Base-by-base conservation (phyloP, 2,797 vertebrate genomes). In the Furcifer pardalis region DNA sequence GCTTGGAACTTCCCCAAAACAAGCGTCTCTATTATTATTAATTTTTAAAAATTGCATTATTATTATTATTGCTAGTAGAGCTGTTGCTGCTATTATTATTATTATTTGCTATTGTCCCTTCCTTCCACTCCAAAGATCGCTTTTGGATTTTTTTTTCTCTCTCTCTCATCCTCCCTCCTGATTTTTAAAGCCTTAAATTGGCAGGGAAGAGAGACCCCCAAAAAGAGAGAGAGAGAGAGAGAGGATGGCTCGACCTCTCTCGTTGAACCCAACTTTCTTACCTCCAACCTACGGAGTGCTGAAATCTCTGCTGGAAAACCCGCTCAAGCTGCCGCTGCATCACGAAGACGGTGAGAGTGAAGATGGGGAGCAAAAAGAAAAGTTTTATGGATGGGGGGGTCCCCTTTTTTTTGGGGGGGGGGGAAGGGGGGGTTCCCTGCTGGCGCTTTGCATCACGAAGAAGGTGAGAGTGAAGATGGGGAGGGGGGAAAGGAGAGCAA, bases 281-380 rank as follows among this genome's bases (percentile, higher is more conserved):
- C 97, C 97, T 92, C 98, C 98, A 93, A 97, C 97, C 52, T 98
- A 99, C 92, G 98, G 98, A 87, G 98, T 99, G 52, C 97, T 99
- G 83, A 99, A 99, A 89, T 99, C 98, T 63, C 96, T 99, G 91
- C 97, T 99, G 97, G 98, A 99, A 89, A 99, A 99, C 87, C 98
- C 98, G 2, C 96, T 98, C 86, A 99, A 98, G 94, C 96, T 99
- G 92, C 98, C 98, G 60, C 97, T 98, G 90, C 97, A 97, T 73
- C 98, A 98, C 44, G 97, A 98, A 79, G 98, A 98, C 95, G 98
- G 98, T 99, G 96, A 97, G 95, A 69, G 37, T 6, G 77, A 62
- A 82, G 37, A 59, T 32, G 73, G 76, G 42, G 7, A n/a, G 30
- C n/a, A n/a, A 63, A 27, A n/a, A 52, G 59, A 40, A 75, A 35